These are phyloP conservation scores for Schmidtea mediterranea DNA, from an alignment of 1,140 invertebrate genomes.

Conservation along the genomic window DNA sequence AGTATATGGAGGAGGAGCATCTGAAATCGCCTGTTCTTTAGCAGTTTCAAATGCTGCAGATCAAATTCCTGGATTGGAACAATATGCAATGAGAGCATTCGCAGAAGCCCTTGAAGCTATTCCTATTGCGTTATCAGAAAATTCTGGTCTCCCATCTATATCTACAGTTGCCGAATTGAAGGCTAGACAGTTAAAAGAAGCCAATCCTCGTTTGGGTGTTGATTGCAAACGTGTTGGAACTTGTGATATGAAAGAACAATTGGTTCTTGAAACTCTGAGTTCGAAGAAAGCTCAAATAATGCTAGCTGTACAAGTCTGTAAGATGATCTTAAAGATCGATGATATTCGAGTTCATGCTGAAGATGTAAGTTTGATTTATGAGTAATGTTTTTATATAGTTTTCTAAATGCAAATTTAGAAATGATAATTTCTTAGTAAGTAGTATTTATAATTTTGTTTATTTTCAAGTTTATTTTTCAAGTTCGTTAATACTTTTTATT, in stretches of 20 bases:
- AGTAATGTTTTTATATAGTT: too few relatives aligned
- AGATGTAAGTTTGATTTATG: too few relatives aligned
- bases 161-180: constrained; percentile 72
- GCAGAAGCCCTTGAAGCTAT: constrained; percentile 76
- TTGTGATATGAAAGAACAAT: constrained; percentile 70
- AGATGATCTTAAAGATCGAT: constrained; percentile 99
- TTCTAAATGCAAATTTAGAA: too few relatives aligned
- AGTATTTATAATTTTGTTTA: too few relatives aligned
- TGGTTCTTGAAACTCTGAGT: constrained; percentile 81
- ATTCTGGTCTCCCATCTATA: constrained; percentile 70
- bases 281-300: constrained; percentile 91
- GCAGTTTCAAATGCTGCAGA: constrained; percentile 16
- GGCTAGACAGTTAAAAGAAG: constrained; percentile 51
- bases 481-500: too few relatives aligned
- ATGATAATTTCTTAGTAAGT: too few relatives aligned
- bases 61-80: constrained; percentile 60
- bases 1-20: constrained; percentile 84
- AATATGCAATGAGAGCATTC: constrained; percentile 84
- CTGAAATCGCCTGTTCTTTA: constrained; percentile 75
- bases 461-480: too few relatives aligned
- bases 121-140: constrained; percentile 80
- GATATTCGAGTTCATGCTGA: constrained; percentile 82
- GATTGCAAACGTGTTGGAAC: constrained; percentile 70
- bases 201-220: constrained; percentile 61
- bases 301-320: constrained; percentile 67